A percentile compares a stretch with the other conserved stretches of the same genome.
Conservation (phyloP, 2,113 vertebrate genomes). For the Psilopogon haemacephalus region DNA sequence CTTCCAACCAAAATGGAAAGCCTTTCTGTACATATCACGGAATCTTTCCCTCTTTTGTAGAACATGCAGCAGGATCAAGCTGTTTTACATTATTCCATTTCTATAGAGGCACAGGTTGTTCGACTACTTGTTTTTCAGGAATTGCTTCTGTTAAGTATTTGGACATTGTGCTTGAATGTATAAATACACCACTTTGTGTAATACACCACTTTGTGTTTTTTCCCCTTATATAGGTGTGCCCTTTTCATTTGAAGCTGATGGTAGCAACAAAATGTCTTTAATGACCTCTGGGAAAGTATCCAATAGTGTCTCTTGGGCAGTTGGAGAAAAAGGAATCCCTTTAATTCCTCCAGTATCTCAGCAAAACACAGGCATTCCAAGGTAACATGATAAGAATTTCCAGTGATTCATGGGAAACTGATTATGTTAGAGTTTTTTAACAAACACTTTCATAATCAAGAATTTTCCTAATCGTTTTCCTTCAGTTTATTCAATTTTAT, state of each 20-base stretch:
- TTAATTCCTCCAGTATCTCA: slow-evolving; percentile 84
- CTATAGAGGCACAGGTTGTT: neutral
- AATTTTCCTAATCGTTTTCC: neutral
- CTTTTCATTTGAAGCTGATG: slow-evolving; percentile 91
- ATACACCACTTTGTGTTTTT: neutral
- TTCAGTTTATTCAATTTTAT: neutral
- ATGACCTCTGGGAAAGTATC: slow-evolving; percentile 95
- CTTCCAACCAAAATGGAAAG: neutral
- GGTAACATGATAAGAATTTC: slow-evolving; percentile 68
- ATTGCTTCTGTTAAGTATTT: neutral
- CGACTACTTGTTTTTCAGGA: neutral
- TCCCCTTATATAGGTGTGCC: slow-evolving; percentile 79
- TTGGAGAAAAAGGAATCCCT: slow-evolving; percentile 84
- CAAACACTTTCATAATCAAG: neutral
- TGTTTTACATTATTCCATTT: neutral
- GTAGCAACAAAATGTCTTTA: slow-evolving; percentile 84
- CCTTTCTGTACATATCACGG: neutral
- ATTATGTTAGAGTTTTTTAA: neutral
- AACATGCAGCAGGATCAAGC: neutral
- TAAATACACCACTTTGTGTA: neutral
- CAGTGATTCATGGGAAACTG: neutral
- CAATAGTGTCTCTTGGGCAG: slow-evolving; percentile 89
- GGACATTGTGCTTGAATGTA: neutral
- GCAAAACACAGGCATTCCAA: slow-evolving; percentile 74
- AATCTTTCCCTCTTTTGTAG: neutral